Percentiles rank a stretch among this genome's conserved stretches.
Conservation (phyloP, 2,113 vertebrate genomes). For the Ictalurus furcatus region DNA sequence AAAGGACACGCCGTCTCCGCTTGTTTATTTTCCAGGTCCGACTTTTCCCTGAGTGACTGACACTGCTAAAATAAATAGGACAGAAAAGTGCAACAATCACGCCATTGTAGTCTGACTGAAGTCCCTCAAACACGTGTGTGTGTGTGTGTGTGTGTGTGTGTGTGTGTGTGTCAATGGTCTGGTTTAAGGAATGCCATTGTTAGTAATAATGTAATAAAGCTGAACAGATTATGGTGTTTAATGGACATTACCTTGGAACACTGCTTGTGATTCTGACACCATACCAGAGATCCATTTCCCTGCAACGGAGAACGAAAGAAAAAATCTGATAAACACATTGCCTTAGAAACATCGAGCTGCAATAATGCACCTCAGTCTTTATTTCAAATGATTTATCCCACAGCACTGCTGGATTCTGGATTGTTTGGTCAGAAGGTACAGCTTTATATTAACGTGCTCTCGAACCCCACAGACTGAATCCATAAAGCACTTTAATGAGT, state of each 20-base stretch:
- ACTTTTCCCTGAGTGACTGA: not conserved
- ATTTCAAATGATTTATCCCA: no score
- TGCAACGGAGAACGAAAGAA: constrained; percentile 65
- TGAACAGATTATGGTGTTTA: not conserved
- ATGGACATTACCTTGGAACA: constrained; percentile 87
- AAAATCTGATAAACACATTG: not conserved
- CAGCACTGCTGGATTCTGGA: not conserved
- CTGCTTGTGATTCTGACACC: constrained; percentile 98
- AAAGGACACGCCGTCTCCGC: not conserved
- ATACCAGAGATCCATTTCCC: constrained; percentile 94
- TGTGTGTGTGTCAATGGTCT: not conserved
- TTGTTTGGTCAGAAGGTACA: not conserved
- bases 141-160: not conserved
- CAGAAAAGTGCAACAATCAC: constrained; percentile 13
- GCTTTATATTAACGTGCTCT: not conserved
- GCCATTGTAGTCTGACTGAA: constrained; percentile 2
- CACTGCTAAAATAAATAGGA: constrained; percentile 13
- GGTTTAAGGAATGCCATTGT: not conserved
- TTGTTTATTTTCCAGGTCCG: not conserved
- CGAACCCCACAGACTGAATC: not conserved
- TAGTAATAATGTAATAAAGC: not conserved
- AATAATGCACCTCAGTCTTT: no score
- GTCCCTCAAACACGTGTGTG: not conserved
- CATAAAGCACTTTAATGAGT: not conserved
- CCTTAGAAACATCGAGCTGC: not conserved